These are phyloP conservation scores for Folsomia candida DNA, from an alignment of 2,888 invertebrate species.

Conservation along the genomic window DNA sequence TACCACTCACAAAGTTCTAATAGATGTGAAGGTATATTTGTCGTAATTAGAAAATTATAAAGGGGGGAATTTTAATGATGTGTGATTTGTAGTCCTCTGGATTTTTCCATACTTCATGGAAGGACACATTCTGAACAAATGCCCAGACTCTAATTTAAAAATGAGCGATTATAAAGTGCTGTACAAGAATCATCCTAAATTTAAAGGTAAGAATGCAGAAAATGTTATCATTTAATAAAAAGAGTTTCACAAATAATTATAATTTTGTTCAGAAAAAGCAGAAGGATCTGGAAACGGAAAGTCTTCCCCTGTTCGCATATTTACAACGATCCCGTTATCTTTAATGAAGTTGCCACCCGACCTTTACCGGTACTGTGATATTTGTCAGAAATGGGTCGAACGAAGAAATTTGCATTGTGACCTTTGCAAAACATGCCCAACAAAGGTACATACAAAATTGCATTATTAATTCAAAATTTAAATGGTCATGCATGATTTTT, in stretches of 20 bases:
- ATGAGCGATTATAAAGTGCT: constrained; percentile 38
- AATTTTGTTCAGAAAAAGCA: not conserved
- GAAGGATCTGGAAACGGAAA: constrained; percentile 7
- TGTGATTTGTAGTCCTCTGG: constrained; percentile 29
- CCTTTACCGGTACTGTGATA: constrained; percentile 28
- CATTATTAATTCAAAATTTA: not conserved
- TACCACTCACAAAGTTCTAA: not conserved
- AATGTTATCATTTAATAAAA: not conserved
- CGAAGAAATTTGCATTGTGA: constrained; percentile 30
- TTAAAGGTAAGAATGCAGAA: constrained; percentile 17
- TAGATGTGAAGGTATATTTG: constrained; percentile 4
- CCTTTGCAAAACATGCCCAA: constrained; percentile 27
- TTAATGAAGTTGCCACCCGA: constrained; percentile 16
- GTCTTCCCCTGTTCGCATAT: constrained; percentile 32
- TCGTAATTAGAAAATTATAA: not conserved
- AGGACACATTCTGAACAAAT: constrained; percentile 35
- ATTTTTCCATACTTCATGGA: constrained; percentile 40
- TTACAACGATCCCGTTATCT: constrained; percentile 29
- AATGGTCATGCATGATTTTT: not conserved
- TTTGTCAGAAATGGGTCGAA: constrained; percentile 31
- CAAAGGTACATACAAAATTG: constrained; percentile 29
- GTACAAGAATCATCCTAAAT: constrained; percentile 36
- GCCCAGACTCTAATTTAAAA: constrained; percentile 11
- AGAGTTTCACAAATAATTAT: constrained; percentile 1
- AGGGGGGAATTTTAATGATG: not conserved